Conservation (phyloP, 2,113 vertebrate genomes). For the Candoia aspera region DNA sequence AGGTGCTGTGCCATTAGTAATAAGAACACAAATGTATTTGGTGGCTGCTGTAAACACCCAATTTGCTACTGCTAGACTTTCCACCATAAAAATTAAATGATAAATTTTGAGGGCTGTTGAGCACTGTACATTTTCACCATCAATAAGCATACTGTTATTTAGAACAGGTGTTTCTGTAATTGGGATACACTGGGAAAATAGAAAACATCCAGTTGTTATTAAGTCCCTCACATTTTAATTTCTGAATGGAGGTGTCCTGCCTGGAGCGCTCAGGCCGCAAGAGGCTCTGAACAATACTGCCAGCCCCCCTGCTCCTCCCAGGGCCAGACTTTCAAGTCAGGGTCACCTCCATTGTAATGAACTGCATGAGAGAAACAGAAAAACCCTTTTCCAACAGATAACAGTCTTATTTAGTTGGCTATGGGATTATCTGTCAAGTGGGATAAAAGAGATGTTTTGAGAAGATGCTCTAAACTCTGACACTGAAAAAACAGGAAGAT, state of each 20-base stretch:
- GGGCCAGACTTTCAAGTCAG: slow-evolving; percentile 2
- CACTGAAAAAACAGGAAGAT: neutral
- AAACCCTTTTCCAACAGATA: neutral
- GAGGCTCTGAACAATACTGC: neutral
- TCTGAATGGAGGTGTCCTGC: neutral
- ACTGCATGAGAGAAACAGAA: neutral
- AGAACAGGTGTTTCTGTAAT: slow-evolving; percentile 21
- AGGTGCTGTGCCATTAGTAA: neutral
- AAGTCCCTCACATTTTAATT: slow-evolving; percentile 8
- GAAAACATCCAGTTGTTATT: slow-evolving; percentile 19
- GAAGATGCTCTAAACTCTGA: neutral
- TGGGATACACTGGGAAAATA: slow-evolving; percentile 1
- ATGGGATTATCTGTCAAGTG: neutral
- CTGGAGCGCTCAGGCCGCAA: neutral
- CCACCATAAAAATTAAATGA: slow-evolving; percentile 13
- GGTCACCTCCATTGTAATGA: neutral
- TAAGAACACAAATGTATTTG: neutral
- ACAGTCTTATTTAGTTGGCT: neutral
- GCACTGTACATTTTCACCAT: neutral
- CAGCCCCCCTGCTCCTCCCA: neutral
- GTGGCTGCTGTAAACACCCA: slow-evolving; percentile 3
- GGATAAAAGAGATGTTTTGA: neutral
- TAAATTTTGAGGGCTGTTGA: slow-evolving; percentile 17
- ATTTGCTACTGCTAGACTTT: slow-evolving; percentile 25
- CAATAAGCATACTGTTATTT: neutral